Base-by-base conservation (phyloP, 2,113 vertebrate species). In the Sakesphorus luctuosus region DNA sequence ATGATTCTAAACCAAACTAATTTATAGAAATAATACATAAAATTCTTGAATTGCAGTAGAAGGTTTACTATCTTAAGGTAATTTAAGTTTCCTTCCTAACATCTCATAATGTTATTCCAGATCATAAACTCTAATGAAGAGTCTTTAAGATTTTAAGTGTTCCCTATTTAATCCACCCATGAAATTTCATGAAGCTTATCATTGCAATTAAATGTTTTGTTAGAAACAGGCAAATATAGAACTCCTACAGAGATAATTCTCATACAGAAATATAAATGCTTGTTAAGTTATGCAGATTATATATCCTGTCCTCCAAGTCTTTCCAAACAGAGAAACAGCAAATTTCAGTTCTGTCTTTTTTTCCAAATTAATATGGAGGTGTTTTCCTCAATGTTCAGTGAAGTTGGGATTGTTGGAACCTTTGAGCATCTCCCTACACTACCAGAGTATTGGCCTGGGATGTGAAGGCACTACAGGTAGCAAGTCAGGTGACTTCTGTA, bases 151-250 rank as follows among this genome's bases (percentile, higher is more conserved):
- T 90, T 94, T 89, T 71, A 88, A 63, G 50, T 63, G 24, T 72
- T 88, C 12, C 56, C 80, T 79, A 56, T 29, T 92, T 94, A 93
- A 33, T 87, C 46, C 40, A 96, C 63, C 46, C 49, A 69, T 96
- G 85, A 94, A 90, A 90, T 83, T 91, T 82, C 11, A 24, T 80
- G 2, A 84, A 66, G 40, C 40, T 68, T 91, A 56, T 79, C 33
- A 35, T 61, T 89, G 59, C 91, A 91, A 89, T 91, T 73, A 91
- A 94, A 67, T 69, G 3, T 55, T 89, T 92, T 87, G n/a, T 87
- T 78, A 79, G 52, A 80, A 96, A 78, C 26, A 36, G 61, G 16
- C 33, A 71, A 74, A 90, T 58, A 44, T 46, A 50, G 40, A 90
- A 61, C 38, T 90, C 35, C 18, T 67, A 14, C 47, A 59, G 73